Base-by-base conservation (phyloP, 2,797 vertebrate species). In the Ibycter americanus region DNA sequence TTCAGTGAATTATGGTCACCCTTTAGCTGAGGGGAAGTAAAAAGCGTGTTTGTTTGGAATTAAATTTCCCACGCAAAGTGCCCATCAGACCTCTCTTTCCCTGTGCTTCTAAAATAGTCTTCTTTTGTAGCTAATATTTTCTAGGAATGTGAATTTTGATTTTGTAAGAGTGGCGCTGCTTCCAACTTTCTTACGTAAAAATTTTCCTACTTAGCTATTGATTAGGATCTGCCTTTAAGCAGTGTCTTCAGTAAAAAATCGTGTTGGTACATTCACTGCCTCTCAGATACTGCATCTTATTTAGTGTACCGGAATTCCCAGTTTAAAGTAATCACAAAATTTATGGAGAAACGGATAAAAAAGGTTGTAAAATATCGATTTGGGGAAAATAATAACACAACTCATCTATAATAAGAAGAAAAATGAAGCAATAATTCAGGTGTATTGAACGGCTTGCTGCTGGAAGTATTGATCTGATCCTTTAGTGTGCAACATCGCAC, bases 301-400 rank as follows among this genome's bases (percentile, higher is more conserved):
- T 99, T 99, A 99, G 99, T 99, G 99, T 99, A 99, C 99, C 99
- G 98, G 99, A 99, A 99, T 99, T 98, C 99, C 98, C 99, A 99
- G 99, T 99, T 99, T 99, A 99, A 99, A 98, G 98, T 99, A 99
- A 99, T 99, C 99, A 99, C 98, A 97, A 98, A 99, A 99, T 99
- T 99, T 99, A 99, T 99, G 99, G 99, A 99, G 99, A 99, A 99
- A 99, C 98, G 98, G 99, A 99, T 99, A 99, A 99, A 99, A 99
- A 99, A 99, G 99, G 99, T 99, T 99, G 99, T 99, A 99, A 98
- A 99, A 98, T 99, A 99, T 99, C 98, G 99, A 99, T 99, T 99
- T 97, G 96, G 97, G 98, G 97, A 98, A 99, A 99, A 98, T 98
- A 98, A 99, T 99, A 98, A 98, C 98, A 98, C 98, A 98, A 98